Percentiles rank a stretch among this genome's conserved stretches.
Evolutionary conservation across 1,140 invertebrate genomes (phyloP).

Genomic region (Brachionus sp.): DNA sequence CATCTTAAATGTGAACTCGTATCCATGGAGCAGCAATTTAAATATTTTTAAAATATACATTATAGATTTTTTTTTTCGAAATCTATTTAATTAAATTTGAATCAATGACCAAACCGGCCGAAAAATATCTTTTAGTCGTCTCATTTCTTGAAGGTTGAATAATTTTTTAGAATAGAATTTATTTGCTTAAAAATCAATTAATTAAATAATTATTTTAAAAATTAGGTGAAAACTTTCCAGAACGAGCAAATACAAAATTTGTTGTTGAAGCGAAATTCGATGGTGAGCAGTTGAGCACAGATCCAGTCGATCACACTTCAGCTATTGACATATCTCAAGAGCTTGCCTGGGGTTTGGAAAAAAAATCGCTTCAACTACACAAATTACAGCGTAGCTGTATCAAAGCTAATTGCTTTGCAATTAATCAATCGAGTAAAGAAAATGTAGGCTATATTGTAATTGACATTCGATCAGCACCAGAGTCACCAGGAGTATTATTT

Average conservation of each 20-base stretch:
- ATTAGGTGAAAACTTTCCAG: constrained; percentile 6
- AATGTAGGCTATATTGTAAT: constrained; percentile 61
- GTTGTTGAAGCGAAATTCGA: constrained; percentile 61
- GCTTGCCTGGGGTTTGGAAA: constrained; percentile 62
- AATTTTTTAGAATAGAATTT: not conserved
- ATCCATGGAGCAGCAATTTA: constrained; percentile 30
- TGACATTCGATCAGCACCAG: constrained; percentile 59
- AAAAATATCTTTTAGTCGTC: constrained; percentile 34
- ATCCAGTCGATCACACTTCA: constrained; percentile 59
- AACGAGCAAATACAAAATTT: constrained; percentile 47
- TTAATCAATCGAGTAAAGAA: constrained; percentile 52
- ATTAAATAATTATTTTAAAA: not conserved
- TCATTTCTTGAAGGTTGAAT: constrained; percentile 14
- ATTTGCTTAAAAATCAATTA: not conserved
- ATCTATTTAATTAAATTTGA: not conserved
- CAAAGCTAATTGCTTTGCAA: constrained; percentile 61
- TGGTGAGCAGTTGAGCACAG: constrained; percentile 60
- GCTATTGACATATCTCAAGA: constrained; percentile 61
- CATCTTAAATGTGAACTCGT: constrained; percentile 29
- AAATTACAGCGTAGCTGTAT: constrained; percentile 55
- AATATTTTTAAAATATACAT: constrained; percentile 16
- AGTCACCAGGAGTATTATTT: constrained; percentile 51
- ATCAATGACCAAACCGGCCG: not conserved
- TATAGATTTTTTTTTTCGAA: not conserved
- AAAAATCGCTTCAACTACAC: constrained; percentile 60